Conservation (phyloP, 2,888 invertebrate species). For the Congeria kusceri region DNA sequence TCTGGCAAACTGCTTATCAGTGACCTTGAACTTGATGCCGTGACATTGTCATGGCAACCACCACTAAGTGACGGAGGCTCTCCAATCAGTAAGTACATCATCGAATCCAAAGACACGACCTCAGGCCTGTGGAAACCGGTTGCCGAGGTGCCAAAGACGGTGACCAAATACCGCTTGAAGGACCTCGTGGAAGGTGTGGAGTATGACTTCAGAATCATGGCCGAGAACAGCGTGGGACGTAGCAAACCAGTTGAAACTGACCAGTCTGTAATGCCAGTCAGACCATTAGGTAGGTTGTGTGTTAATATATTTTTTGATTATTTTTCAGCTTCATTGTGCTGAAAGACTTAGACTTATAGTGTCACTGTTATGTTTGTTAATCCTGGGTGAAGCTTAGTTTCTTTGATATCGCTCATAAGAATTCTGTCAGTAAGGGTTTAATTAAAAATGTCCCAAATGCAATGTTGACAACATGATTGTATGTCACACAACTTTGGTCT, state of each 20-base stretch:
- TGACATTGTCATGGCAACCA: conserved; percentile 88
- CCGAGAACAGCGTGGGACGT: conserved; percentile 95
- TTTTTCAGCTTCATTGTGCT: neutral
- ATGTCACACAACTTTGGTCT: no score
- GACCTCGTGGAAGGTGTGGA: conserved; percentile 94
- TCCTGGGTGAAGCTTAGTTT: no score
- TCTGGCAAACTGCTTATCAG: conserved; percentile 88
- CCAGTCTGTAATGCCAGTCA: conserved; percentile 82
- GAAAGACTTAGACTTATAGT: no score
- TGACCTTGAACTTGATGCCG: conserved; percentile 93
- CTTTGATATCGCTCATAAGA: no score
- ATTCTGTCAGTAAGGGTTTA: no score
- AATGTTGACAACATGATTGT: no score
- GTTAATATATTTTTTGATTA: no score
- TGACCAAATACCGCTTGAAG: conserved; percentile 53
- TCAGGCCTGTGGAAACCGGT: conserved; percentile 90
- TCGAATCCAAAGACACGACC: conserved; percentile 90
- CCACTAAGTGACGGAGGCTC: conserved; percentile 81
- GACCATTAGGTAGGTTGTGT: conserved; percentile 75
- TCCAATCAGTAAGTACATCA: conserved; percentile 76
- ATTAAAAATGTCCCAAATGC: no score
- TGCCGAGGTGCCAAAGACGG: conserved; percentile 64
- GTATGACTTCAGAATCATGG: conserved; percentile 94
- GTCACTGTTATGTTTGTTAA: no score
- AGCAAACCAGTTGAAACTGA: conserved; percentile 86